A percentile compares a stretch with the other conserved stretches of the same genome.
These are phyloP conservation scores for Stratiomys singularior DNA, from an alignment of 2,888 invertebrate genomes.

Conservation along the genomic window DNA sequence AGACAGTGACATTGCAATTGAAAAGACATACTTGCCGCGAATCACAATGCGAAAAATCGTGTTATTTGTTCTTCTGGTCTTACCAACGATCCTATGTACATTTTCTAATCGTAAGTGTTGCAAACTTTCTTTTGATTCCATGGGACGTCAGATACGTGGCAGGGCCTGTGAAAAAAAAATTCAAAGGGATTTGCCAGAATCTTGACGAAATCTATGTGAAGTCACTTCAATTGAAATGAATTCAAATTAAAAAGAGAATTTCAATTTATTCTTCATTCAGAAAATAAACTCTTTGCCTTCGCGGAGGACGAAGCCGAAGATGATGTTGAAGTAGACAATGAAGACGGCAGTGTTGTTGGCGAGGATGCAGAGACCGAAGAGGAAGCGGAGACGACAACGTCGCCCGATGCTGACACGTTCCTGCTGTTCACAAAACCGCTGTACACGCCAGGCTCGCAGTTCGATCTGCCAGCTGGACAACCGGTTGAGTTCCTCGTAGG, in stretches of 20 bases:
- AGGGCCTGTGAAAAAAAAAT: background rate
- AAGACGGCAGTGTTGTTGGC: conserved; percentile 72
- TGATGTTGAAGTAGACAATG: conserved; percentile 76
- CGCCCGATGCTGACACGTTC: conserved; percentile 91
- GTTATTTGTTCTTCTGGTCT: conserved; percentile 72
- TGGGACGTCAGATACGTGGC: conserved; percentile 40
- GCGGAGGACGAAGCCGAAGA: conserved; percentile 73
- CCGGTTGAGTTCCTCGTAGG: conserved; percentile 96
- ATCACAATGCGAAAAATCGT: conserved; percentile 75
- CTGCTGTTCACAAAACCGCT: conserved; percentile 88
- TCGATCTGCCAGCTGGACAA: conserved; percentile 82
- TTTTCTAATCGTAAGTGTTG: conserved; percentile 76
- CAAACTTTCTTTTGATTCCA: conserved; percentile 52
- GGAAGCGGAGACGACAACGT: conserved; percentile 73
- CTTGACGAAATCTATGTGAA: background rate
- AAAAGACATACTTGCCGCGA: background rate
- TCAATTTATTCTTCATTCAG: conserved; percentile 58
- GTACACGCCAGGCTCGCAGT: conserved; percentile 70
- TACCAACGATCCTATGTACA: conserved; percentile 78
- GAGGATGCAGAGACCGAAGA: conserved; percentile 69
- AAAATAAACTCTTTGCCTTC: conserved; percentile 68
- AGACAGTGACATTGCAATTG: background rate
- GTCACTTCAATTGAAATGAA: background rate
- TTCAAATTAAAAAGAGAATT: background rate
- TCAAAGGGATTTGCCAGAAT: background rate